phyloP scores from a whole-genome alignment of 2,797 vertebrate genomes.

The Jordanella pulchra region DNA sequence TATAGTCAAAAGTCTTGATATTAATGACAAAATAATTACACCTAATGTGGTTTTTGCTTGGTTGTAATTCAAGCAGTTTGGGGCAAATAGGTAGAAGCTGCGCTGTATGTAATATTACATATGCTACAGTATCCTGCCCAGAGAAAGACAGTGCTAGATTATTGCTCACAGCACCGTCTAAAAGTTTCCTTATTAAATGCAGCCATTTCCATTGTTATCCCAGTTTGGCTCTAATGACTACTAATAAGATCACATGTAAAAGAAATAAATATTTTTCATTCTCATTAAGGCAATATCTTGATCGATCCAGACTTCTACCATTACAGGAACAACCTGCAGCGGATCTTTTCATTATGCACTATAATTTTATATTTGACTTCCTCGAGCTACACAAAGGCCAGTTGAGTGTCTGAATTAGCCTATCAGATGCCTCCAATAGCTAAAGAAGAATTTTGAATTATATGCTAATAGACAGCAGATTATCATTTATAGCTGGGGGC shows the following conservation, averaged over 20 bases:
- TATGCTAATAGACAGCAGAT: slow-evolving; percentile 74
- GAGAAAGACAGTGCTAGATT: background rate
- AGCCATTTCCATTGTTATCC: background rate
- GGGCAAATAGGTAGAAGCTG: background rate
- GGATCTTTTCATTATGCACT: slow-evolving; percentile 44
- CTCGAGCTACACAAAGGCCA: slow-evolving; percentile 57
- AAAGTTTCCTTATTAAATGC: background rate
- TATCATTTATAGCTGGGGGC: slow-evolving; percentile 67
- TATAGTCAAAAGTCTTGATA: no score
- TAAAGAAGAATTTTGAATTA: slow-evolving; percentile 55
- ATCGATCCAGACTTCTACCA: slow-evolving; percentile 22
- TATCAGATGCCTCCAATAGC: slow-evolving; percentile 63
- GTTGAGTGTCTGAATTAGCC: slow-evolving; percentile 60
- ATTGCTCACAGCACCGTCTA: background rate
- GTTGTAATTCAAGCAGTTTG: no score
- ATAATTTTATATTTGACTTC: slow-evolving; percentile 53
- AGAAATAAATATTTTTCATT: slow-evolving; percentile 5
- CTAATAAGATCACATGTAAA: background rate
- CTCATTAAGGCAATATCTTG: slow-evolving; percentile 21
- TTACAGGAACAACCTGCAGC: slow-evolving; percentile 22
- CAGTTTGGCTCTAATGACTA: no score
- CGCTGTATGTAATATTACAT: background rate
- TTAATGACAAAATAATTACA: no score
- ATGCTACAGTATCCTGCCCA: background rate
- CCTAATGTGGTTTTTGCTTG: no score